These are phyloP conservation scores for Drosophila subquinaria DNA, from an alignment of 2,888 invertebrate genomes.

Conservation along the genomic window DNA sequence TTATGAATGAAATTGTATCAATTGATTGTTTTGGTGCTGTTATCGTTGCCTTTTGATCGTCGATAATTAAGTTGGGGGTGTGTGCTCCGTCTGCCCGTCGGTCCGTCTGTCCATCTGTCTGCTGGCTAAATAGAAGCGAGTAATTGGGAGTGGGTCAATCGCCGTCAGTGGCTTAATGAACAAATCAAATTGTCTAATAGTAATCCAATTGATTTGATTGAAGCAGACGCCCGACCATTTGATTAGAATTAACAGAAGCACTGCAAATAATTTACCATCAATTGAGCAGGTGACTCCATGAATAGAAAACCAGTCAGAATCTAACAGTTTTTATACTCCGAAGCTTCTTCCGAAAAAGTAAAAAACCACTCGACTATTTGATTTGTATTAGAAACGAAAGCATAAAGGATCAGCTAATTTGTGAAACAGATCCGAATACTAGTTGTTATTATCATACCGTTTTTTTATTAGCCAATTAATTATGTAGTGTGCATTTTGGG, in stretches of 20 bases:
- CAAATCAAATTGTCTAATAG: slow-evolving; percentile 69
- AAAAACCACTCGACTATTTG: no score
- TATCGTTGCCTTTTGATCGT: slow-evolving; percentile 77
- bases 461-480: no score
- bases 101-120: slow-evolving; percentile 2
- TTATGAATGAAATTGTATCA: slow-evolving; percentile 80
- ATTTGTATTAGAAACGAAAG: no score
- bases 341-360: background rate
- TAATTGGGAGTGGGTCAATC: slow-evolving; percentile 60
- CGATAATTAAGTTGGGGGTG: slow-evolving; percentile 77
- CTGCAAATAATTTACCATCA: background rate
- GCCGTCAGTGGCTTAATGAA: slow-evolving; percentile 59
- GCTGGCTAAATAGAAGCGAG: slow-evolving; percentile 65
- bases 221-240: slow-evolving; percentile 36
- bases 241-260: slow-evolving; percentile 25
- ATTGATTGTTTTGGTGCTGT: slow-evolving; percentile 80
- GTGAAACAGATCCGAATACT: no score
- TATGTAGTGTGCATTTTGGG: no score
- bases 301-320: background rate
- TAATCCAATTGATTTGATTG: slow-evolving; percentile 61
- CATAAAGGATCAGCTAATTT: no score
- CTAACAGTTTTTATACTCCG: background rate
- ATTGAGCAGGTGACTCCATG: background rate
- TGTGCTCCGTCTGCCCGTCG: slow-evolving; percentile 21
- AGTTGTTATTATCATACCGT: no score